phyloP scores from a whole-genome alignment of 2,888 invertebrate species.

The Drosophila planitibia region DNA sequence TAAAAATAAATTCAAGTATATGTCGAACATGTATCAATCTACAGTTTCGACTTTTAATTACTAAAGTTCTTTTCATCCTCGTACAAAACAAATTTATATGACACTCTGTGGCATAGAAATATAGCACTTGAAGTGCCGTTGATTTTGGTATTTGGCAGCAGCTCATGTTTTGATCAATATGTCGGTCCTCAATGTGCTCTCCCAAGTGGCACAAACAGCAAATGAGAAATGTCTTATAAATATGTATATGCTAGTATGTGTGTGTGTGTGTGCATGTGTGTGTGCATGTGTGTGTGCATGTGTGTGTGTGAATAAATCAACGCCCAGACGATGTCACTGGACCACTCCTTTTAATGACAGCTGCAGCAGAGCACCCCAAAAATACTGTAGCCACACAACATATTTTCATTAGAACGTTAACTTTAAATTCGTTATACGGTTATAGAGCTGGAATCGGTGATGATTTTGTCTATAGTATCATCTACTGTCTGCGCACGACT shows the following conservation, averaged over 20 bases:
- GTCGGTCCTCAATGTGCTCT: slow-evolving; percentile 42
- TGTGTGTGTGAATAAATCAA: slow-evolving; percentile 62
- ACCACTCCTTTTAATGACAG: slow-evolving; percentile 73
- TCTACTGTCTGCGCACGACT: slow-evolving; percentile 52
- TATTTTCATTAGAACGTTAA: slow-evolving; percentile 69
- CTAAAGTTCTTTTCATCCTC: neutral
- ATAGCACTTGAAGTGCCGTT: slow-evolving; percentile 27
- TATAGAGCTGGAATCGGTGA: slow-evolving; percentile 3
- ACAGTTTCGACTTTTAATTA: neutral
- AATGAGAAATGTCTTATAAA: slow-evolving; percentile 54
- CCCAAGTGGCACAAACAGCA: slow-evolving; percentile 33
- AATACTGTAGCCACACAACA: slow-evolving; percentile 69
- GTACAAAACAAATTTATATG: neutral
- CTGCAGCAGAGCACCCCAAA: slow-evolving; percentile 52
- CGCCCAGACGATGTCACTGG: slow-evolving; percentile 32
- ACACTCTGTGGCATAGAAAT: slow-evolving; percentile 10
- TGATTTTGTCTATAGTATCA: slow-evolving; percentile 3
- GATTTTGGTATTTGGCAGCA: slow-evolving; percentile 56
- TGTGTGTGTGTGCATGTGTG: slow-evolving; percentile 7
- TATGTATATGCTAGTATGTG: slow-evolving; percentile 23
- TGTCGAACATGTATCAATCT: neutral
- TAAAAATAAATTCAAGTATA: neutral
- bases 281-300: slow-evolving; percentile 16
- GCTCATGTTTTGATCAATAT: slow-evolving; percentile 65
- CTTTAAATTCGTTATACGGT: slow-evolving; percentile 31